phyloP scores from a whole-genome alignment of 2,113 vertebrate genomes.

The Willisornis vidua region DNA sequence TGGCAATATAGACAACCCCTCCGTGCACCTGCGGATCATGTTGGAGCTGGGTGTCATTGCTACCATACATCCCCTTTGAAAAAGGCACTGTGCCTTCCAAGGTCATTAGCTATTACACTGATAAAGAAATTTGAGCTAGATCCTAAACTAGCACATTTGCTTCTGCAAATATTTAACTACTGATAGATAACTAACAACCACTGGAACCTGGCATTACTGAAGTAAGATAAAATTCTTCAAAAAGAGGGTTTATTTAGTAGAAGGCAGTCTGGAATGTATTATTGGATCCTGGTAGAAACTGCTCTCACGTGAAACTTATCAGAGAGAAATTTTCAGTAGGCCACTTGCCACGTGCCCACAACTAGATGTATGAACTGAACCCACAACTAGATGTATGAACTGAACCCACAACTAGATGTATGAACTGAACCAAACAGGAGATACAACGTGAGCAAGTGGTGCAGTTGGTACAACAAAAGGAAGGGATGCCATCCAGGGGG shows the following conservation, averaged over 20 bases:
- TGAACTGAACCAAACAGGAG: neutral
- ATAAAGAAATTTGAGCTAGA: neutral
- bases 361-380: no score
- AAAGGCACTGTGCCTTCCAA: neutral
- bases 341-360: neutral
- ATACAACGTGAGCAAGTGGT: neutral
- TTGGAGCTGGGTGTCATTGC: neutral
- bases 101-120: neutral
- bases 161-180: slow-evolving; percentile 17
- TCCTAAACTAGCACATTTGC: neutral
- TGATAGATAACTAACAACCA: neutral
- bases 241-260: neutral
- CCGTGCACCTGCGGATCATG: rapidly evolving
- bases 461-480: neutral
- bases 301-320: neutral
- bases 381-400: neutral
- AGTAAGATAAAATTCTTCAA: neutral
- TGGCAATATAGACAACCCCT: slow-evolving; percentile 29
- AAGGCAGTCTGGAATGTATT: neutral
- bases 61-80: neutral
- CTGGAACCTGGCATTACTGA: neutral
- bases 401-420: neutral
- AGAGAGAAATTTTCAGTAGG: neutral
- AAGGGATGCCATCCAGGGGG: neutral
- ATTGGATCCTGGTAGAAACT: neutral